Evolutionary conservation across 2,888 invertebrate species (phyloP).

Genomic region (Priocnemis perturbator): DNA sequence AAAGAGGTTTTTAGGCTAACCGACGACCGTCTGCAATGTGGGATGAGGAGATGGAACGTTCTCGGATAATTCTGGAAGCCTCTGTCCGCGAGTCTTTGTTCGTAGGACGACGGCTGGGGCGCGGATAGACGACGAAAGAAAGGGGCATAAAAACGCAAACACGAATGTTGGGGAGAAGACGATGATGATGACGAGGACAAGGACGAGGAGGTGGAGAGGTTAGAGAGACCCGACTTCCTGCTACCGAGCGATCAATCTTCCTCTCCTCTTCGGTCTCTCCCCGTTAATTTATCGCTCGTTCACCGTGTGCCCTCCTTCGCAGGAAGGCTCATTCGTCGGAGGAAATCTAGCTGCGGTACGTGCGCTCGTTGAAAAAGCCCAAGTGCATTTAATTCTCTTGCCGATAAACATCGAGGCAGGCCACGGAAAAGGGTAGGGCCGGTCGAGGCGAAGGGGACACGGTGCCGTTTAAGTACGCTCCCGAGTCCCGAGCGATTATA

Average conservation of each 20-base stretch:
- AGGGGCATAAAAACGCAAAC: not conserved
- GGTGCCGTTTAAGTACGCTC: conserved; percentile 34
- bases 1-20: too few species aligned
- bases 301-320: conserved; percentile 28
- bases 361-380: not conserved
- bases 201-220: conserved; percentile 19
- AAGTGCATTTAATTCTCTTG: conserved; percentile 44
- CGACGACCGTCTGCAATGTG: too few species aligned
- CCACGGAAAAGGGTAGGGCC: conserved; percentile 19
- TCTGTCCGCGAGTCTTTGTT: not conserved
- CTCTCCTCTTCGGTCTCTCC: conserved; percentile 23
- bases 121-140: not conserved
- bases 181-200: conserved; percentile 23
- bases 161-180: not conserved
- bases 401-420: conserved; percentile 39
- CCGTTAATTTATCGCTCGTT: conserved; percentile 52
- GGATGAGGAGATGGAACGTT: conserved; percentile 26
- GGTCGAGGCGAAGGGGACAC: conserved; percentile 1
- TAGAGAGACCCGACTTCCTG: conserved; percentile 38
- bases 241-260: conserved; percentile 52
- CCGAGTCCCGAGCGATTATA: conserved; percentile 40
- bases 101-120: not conserved
- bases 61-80: not conserved
- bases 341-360: conserved; percentile 6
- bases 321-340: conserved; percentile 14